Percentiles rank a stretch among this genome's conserved stretches.
Evolutionary conservation across 2,888 invertebrate genomes (phyloP).

Genomic region (Linyphia triangularis): DNA sequence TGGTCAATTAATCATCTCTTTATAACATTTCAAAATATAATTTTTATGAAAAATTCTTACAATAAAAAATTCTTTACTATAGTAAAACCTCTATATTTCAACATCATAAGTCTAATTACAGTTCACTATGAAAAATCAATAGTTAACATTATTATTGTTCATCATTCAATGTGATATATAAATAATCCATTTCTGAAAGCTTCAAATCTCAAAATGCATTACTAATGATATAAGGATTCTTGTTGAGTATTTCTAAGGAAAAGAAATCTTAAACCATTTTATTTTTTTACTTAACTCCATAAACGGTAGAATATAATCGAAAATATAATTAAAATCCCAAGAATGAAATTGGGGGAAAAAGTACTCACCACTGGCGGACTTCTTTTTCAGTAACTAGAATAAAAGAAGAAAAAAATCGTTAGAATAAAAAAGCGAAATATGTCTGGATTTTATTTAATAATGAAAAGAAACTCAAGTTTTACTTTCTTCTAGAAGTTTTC

Average conservation of each 20-base stretch:
- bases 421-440: not conserved
- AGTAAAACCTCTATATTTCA: too few species aligned
- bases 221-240: not conserved
- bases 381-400: slow-evolving; percentile 76
- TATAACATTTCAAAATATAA: too few species aligned
- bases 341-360: not conserved
- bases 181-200: too few species aligned
- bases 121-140: too few species aligned
- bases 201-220: not conserved
- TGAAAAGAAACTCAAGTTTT: slow-evolving; percentile 1
- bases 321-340: not conserved
- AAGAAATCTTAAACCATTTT: not conserved
- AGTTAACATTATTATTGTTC: too few species aligned
- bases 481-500: not conserved
- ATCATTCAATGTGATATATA: not conserved
- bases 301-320: not conserved
- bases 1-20: too few species aligned
- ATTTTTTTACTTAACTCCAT: not conserved
- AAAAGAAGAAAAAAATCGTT: slow-evolving; percentile 28
- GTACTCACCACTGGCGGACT: slow-evolving; percentile 75
- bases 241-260: not conserved
- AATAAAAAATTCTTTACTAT: too few species aligned
- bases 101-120: too few species aligned
- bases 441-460: not conserved
- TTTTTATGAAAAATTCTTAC: too few species aligned